Percentiles rank a stretch among this genome's conserved stretches.
These are phyloP conservation scores for Scopus umbretta DNA, from an alignment of 2,113 vertebrate species.

Conservation along the genomic window DNA sequence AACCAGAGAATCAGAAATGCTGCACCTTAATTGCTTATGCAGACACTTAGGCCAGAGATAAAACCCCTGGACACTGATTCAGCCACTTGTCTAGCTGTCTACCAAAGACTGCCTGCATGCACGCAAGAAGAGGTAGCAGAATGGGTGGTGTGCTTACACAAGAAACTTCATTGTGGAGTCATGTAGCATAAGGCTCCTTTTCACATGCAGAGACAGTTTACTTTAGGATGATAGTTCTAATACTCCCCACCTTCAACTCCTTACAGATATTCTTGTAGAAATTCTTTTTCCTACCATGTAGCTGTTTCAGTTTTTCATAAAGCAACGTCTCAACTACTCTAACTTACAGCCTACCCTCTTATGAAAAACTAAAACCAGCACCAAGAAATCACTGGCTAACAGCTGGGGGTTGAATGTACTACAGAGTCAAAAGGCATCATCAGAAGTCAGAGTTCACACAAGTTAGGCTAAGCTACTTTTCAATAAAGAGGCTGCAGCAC, in stretches of 20 bases:
- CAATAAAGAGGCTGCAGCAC: not conserved
- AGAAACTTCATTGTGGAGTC: not conserved
- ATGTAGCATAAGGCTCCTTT: rapidly evolving
- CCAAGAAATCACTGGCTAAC: not conserved
- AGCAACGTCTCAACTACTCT: not conserved
- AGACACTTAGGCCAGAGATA: not conserved
- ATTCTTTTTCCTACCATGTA: not conserved
- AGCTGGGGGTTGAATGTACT: not conserved
- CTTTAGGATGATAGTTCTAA: not conserved
- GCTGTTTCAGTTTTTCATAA: not conserved
- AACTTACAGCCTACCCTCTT: not conserved
- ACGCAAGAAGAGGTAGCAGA: not conserved
- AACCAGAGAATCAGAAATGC: not conserved
- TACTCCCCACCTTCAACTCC: not conserved
- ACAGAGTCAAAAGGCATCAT: not conserved
- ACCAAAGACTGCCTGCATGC: not conserved
- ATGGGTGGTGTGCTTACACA: not conserved
- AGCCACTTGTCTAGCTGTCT: not conserved
- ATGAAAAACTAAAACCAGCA: not conserved
- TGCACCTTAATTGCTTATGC: not conserved
- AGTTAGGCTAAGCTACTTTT: not conserved
- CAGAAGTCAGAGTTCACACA: not conserved
- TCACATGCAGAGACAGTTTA: not conserved
- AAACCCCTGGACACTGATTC: not conserved
- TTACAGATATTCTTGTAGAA: not conserved